Evolutionary conservation across 2,797 vertebrate species (phyloP).

Genomic region (Helostoma temminkii): DNA sequence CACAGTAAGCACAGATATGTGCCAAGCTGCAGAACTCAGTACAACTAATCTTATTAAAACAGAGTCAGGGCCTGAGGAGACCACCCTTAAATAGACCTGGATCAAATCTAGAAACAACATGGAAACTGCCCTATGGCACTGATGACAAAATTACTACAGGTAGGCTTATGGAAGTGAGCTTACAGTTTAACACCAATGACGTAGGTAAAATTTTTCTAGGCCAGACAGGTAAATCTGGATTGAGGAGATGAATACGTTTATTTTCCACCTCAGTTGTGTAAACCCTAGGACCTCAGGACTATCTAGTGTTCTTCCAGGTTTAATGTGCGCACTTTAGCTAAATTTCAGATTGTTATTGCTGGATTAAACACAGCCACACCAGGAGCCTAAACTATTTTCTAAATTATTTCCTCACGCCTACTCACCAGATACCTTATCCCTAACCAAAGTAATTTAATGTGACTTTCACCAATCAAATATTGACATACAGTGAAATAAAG

Average conservation of each 20-base stretch:
- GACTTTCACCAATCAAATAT: too few relatives aligned
- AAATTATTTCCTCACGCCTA: too few relatives aligned
- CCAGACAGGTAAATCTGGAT: conserved; percentile 17
- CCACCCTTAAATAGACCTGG: conserved; percentile 61
- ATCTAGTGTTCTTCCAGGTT: too few relatives aligned
- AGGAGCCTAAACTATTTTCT: too few relatives aligned
- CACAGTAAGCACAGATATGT: conserved; percentile 38
- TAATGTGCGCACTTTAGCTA: too few relatives aligned
- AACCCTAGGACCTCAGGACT: too few relatives aligned
- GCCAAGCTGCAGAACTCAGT: conserved; percentile 57
- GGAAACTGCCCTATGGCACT: conserved; percentile 1
- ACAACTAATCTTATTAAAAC: conserved; percentile 68
- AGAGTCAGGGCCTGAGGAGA: conserved; percentile 42
- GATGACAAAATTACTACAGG: conserved; percentile 25
- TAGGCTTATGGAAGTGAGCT: conserved; percentile 17
- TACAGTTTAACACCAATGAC: conserved; percentile 6
- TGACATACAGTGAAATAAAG: too few relatives aligned
- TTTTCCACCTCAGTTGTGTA: not conserved
- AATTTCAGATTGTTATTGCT: too few relatives aligned
- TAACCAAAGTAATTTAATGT: too few relatives aligned
- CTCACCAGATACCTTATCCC: too few relatives aligned
- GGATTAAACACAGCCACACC: too few relatives aligned
- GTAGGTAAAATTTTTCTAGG: not conserved
- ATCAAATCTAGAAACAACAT: conserved; percentile 26
- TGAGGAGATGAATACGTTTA: conserved; percentile 5